Evolutionary conservation across 2,797 vertebrate genomes (phyloP).

Genomic region (Sebastes baramenuke): DNA sequence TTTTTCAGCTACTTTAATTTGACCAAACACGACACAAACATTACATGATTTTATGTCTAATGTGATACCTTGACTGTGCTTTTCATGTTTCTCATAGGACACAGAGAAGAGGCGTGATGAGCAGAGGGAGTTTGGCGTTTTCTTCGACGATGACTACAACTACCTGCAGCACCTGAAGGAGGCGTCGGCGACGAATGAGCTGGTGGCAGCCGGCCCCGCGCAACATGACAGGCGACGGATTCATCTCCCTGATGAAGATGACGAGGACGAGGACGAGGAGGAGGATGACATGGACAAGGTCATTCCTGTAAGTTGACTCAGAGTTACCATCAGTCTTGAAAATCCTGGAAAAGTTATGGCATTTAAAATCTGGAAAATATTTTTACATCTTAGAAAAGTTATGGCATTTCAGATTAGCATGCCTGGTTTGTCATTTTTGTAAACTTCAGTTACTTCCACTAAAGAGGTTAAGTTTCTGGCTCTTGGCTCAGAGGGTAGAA

Average conservation of each 20-base stretch:
- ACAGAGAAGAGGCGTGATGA: slow-evolving; percentile 87
- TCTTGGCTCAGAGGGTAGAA: not conserved
- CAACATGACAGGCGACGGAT: slow-evolving; percentile 32
- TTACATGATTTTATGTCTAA: rapidly evolving
- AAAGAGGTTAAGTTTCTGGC: not conserved
- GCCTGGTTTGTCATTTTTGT: not conserved
- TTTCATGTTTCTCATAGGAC: slow-evolving; percentile 63
- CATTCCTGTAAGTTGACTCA: slow-evolving; percentile 77
- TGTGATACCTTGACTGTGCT: not conserved
- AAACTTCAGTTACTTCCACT: not conserved
- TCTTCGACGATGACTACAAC: slow-evolving; percentile 96
- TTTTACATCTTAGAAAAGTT: not conserved
- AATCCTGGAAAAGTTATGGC: not conserved
- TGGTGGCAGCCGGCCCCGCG: slow-evolving; percentile 74
- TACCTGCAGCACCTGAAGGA: slow-evolving; percentile 97
- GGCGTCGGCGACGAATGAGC: slow-evolving; percentile 78
- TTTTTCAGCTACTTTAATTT: not conserved
- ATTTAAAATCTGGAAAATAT: no score
- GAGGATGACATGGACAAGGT: slow-evolving; percentile 40
- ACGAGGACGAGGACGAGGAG: slow-evolving; percentile 48
- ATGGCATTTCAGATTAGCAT: not conserved
- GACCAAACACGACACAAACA: not conserved
- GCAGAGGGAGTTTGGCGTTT: slow-evolving; percentile 92
- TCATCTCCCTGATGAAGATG: slow-evolving; percentile 62
- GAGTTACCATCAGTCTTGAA: not conserved